Evolutionary conservation across 2,113 vertebrate species (phyloP).

Genomic region (Sebastes schlegelii): DNA sequence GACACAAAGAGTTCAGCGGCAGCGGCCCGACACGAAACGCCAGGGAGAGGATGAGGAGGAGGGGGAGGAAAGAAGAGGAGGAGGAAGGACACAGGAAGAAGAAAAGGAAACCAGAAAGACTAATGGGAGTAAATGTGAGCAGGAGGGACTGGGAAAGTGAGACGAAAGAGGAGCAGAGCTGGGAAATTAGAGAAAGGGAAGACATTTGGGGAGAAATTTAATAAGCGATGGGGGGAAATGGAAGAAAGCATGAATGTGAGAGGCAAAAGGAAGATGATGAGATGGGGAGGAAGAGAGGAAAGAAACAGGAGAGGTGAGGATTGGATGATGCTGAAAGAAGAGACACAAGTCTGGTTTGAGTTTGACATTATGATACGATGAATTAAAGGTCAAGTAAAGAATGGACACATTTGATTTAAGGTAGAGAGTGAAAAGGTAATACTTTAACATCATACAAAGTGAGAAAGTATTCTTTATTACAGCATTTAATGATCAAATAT

Average conservation of each 20-base stretch:
- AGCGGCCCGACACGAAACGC: constrained; percentile 23
- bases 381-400: constrained; percentile 7
- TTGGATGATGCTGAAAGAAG: constrained; percentile 15
- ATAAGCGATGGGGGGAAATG: not conserved
- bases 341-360: constrained; percentile 1
- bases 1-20: constrained; percentile 35
- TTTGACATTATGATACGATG: not conserved
- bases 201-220: constrained; percentile 5
- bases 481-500: not conserved
- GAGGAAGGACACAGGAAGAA: not conserved
- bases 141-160: constrained; percentile 9
- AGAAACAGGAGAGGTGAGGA: constrained; percentile 19
- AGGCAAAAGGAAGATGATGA: constrained; percentile 17
- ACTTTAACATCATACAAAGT: not conserved
- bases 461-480: not conserved
- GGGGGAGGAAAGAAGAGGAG: not conserved
- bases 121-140: not conserved
- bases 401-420: not conserved
- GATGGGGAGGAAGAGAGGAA: not conserved
- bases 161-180: not conserved
- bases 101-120: not conserved
- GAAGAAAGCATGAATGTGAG: constrained; percentile 13
- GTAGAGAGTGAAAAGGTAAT: not conserved
- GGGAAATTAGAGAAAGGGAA: constrained; percentile 11
- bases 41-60: not conserved